These are phyloP conservation scores for Campoplex capitator DNA, from an alignment of 2,888 invertebrate genomes.

Conservation along the genomic window DNA sequence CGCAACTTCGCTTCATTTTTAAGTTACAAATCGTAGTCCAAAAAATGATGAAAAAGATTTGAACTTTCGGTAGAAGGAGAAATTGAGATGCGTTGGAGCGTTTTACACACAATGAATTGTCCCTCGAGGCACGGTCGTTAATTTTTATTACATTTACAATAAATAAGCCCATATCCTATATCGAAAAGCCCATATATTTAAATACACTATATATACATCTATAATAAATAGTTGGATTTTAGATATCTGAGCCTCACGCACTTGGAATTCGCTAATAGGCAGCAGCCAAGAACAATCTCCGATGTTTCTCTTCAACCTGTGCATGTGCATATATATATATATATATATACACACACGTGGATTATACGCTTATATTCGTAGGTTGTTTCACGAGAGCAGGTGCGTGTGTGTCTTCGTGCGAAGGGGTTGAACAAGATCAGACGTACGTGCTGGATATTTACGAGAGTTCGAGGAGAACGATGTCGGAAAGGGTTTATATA, in stretches of 20 bases:
- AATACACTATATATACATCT: background rate
- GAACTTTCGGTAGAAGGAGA: background rate
- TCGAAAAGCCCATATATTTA: constrained; percentile 14
- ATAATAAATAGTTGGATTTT: constrained; percentile 34
- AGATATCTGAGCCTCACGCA: constrained; percentile 65
- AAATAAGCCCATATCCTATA: constrained; percentile 14
- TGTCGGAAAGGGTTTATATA: constrained; percentile 51
- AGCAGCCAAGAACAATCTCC: constrained; percentile 59
- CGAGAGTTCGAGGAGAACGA: constrained; percentile 64
- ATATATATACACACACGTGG: constrained; percentile 34
- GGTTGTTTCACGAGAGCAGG: constrained; percentile 50
- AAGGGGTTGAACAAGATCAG: constrained; percentile 67
- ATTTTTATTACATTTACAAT: constrained; percentile 7
- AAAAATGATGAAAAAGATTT: background rate
- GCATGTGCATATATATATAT: constrained; percentile 5
- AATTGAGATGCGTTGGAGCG: background rate
- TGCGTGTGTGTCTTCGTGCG: constrained; percentile 62
- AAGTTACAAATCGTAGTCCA: background rate
- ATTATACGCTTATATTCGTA: constrained; percentile 7
- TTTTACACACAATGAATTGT: background rate
- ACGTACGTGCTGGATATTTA: constrained; percentile 70
- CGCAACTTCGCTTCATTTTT: background rate
- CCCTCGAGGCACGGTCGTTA: background rate
- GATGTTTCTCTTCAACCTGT: constrained; percentile 51
- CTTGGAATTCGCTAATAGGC: constrained; percentile 71